A percentile compares a stretch with the other conserved stretches of the same genome.
phyloP scores from a whole-genome alignment of 53 echinoderm and acorn worm species.

The Echinometra lucunter region DNA sequence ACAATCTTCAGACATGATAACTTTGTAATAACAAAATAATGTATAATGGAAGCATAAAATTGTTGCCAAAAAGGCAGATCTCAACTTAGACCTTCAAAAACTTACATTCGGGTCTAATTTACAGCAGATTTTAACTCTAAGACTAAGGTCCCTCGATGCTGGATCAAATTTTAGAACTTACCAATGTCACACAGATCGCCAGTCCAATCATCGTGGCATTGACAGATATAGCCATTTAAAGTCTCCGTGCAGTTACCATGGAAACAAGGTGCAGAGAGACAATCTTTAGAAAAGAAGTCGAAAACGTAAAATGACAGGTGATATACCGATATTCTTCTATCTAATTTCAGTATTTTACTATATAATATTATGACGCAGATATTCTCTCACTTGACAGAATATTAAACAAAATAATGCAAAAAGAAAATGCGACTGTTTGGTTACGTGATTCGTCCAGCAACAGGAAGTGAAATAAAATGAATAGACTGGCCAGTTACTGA shows the following conservation, averaged over 20 bases:
- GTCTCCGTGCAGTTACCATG: slow-evolving; percentile 55
- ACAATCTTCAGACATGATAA: too few relatives aligned
- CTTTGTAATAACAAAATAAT: too few relatives aligned
- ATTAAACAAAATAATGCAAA: background rate
- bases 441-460: background rate
- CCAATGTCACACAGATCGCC: slow-evolving; percentile 4
- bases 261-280: slow-evolving; percentile 6
- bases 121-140: too few relatives aligned
- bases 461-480: too few relatives aligned
- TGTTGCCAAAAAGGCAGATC: too few relatives aligned
- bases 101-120: too few relatives aligned
- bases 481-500: too few relatives aligned
- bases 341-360: background rate
- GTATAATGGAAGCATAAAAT: too few relatives aligned
- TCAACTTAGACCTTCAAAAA: too few relatives aligned
- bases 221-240: background rate
- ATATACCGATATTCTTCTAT: too few relatives aligned
- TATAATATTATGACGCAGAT: too few relatives aligned
- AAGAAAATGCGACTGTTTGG: background rate
- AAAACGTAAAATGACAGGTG: background rate
- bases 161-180: background rate
- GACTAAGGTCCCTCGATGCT: background rate
- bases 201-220: slow-evolving; percentile 40
- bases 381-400: too few relatives aligned
- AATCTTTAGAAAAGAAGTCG: background rate